Conservation (phyloP, 2,113 vertebrate species). For the Mohoua ochrocephala region DNA sequence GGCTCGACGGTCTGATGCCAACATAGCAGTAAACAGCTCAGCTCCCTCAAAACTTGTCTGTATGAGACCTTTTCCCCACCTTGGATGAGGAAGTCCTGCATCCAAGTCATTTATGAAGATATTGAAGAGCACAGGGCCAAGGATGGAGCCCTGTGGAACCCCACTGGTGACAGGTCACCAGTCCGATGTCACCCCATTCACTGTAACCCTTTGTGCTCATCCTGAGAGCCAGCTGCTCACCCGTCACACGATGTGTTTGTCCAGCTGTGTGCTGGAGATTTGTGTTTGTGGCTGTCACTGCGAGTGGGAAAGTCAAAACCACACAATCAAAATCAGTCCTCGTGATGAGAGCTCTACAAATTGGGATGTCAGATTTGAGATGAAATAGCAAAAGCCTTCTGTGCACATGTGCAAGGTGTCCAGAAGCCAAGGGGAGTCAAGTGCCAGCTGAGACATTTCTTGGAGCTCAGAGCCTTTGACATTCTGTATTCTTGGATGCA, state of each 20-base stretch:
- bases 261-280: neutral
- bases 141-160: neutral
- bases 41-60: neutral
- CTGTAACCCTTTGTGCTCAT: neutral
- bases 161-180: neutral
- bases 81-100: neutral
- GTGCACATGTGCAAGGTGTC: neutral
- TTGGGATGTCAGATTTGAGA: neutral
- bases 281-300: neutral
- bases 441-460: neutral
- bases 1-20: neutral
- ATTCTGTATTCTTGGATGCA: neutral
- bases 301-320: neutral
- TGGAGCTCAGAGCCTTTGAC: neutral
- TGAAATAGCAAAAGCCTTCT: neutral
- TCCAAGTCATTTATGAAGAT: neutral
- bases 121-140: rapidly evolving
- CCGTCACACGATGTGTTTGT: neutral
- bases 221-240: neutral
- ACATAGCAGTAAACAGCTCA: neutral
- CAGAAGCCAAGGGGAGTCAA: neutral
- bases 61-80: neutral
- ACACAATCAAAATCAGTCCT: neutral
- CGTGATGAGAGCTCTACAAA: neutral
- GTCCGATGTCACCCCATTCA: neutral